A percentile compares a stretch with the other conserved stretches of the same genome.
phyloP scores from a whole-genome alignment of 2,888 invertebrate species.

The Heteromurus nitidus region DNA sequence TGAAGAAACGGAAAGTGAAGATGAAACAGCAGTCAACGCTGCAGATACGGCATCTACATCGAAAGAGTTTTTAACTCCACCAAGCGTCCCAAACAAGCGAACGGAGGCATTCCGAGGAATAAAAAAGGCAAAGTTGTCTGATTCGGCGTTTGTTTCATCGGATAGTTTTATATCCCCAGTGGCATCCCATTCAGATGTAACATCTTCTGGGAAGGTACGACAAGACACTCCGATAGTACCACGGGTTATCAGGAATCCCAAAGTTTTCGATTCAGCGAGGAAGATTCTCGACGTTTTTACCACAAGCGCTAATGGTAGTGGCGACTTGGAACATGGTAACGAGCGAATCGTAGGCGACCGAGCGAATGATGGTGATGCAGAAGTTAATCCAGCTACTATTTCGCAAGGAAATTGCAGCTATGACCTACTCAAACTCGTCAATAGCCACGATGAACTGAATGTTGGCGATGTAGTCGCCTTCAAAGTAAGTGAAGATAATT shows the following conservation, averaged over 20 bases:
- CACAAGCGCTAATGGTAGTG: not conserved
- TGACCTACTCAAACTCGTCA: not conserved
- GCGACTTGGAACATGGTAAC: not conserved
- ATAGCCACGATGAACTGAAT: conserved; percentile 9
- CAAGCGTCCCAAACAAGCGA: not conserved
- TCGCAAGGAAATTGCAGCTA: no score
- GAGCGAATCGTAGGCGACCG: no score
- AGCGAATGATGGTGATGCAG: no score
- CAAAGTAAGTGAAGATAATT: conserved; percentile 35
- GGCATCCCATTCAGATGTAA: not conserved
- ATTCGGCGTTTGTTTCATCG: conserved; percentile 23
- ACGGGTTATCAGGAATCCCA: conserved; percentile 56
- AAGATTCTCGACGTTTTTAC: conserved; percentile 22
- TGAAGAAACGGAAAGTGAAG: conserved; percentile 48
- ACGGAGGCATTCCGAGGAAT: not conserved
- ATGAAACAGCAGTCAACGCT: conserved; percentile 21
- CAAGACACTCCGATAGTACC: conserved; percentile 65
- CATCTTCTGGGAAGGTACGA: conserved; percentile 18
- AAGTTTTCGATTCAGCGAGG: conserved; percentile 26
- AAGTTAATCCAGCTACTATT: no score
- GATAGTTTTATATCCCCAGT: conserved; percentile 25
- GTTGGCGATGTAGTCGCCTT: conserved; percentile 55
- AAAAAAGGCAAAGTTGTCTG: conserved; percentile 27
- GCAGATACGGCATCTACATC: not conserved
- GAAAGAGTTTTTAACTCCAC: conserved; percentile 9